Evolutionary conservation across 2,888 invertebrate species (phyloP).

Genomic region (Agrilus biguttatus): DNA sequence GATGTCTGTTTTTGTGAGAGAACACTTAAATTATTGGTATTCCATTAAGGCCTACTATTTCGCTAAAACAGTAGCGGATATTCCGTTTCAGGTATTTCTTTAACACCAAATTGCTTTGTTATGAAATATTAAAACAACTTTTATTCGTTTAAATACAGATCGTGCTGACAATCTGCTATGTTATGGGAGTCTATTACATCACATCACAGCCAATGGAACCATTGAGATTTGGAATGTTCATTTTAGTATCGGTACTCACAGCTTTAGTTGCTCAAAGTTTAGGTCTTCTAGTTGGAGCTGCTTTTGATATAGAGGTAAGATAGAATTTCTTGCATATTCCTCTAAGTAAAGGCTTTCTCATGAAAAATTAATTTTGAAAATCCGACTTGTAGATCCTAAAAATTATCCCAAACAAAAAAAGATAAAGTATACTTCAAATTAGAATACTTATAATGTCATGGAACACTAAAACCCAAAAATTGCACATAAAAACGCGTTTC

Average conservation of each 20-base stretch:
- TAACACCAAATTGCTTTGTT: not conserved
- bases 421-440: no score
- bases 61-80: slow-evolving; percentile 89
- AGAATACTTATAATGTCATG: no score
- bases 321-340: not conserved
- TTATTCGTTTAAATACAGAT: slow-evolving; percentile 42
- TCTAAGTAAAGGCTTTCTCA: not conserved
- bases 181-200: slow-evolving; percentile 87
- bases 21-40: slow-evolving; percentile 95
- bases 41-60: slow-evolving; percentile 93
- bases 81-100: slow-evolving; percentile 78
- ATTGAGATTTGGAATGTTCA: slow-evolving; percentile 67
- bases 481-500: no score
- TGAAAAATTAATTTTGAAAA: not conserved
- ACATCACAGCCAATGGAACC: slow-evolving; percentile 88
- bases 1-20: slow-evolving; percentile 87
- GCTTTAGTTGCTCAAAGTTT: slow-evolving; percentile 86
- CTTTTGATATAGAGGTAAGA: slow-evolving; percentile 66
- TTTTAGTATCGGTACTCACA: slow-evolving; percentile 62
- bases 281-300: slow-evolving; percentile 85
- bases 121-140: not conserved
- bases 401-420: no score
- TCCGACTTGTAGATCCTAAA: not conserved
- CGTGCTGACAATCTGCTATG: slow-evolving; percentile 72
- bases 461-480: no score